Evolutionary conservation across 2,888 invertebrate genomes (phyloP).

Genomic region (Nesidiocoris tenuis): DNA sequence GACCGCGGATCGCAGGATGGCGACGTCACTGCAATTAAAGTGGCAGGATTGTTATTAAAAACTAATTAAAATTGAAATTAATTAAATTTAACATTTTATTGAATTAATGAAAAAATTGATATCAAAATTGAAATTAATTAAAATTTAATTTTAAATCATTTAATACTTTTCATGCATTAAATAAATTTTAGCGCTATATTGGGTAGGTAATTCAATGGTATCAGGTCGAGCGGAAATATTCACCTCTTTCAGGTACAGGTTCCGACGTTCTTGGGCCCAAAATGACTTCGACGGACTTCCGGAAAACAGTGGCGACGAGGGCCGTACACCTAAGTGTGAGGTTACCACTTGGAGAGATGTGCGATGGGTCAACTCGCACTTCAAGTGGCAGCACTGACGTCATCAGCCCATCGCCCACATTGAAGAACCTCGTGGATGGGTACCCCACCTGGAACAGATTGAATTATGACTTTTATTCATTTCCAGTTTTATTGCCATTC

Average conservation of each 20-base stretch:
- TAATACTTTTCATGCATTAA: too few relatives aligned
- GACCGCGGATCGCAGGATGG: conserved; percentile 26
- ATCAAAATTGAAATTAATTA: too few relatives aligned
- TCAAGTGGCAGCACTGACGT: conserved; percentile 64
- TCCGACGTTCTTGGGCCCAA: conserved; percentile 72
- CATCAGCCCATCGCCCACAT: conserved; percentile 53
- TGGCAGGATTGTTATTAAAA: too few relatives aligned
- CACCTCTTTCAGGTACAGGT: conserved; percentile 77
- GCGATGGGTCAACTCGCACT: conserved; percentile 60
- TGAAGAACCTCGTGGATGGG: conserved; percentile 51
- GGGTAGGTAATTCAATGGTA: too few relatives aligned
- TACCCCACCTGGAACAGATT: conserved; percentile 52
- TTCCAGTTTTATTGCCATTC: too few relatives aligned
- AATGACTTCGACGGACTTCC: conserved; percentile 64
- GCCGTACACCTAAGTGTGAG: conserved; percentile 71
- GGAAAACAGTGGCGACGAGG: conserved; percentile 68
- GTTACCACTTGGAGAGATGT: conserved; percentile 63
- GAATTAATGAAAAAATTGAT: too few relatives aligned
- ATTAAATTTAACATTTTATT: too few relatives aligned
- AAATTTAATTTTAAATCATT: too few relatives aligned
- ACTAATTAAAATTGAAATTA: too few relatives aligned
- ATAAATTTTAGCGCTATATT: too few relatives aligned
- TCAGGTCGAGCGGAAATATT: too few relatives aligned
- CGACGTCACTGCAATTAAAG: conserved; percentile 34
- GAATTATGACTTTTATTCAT: too few relatives aligned